Conservation (phyloP, 2,113 vertebrate genomes). For the Aleadryas rufinucha region DNA sequence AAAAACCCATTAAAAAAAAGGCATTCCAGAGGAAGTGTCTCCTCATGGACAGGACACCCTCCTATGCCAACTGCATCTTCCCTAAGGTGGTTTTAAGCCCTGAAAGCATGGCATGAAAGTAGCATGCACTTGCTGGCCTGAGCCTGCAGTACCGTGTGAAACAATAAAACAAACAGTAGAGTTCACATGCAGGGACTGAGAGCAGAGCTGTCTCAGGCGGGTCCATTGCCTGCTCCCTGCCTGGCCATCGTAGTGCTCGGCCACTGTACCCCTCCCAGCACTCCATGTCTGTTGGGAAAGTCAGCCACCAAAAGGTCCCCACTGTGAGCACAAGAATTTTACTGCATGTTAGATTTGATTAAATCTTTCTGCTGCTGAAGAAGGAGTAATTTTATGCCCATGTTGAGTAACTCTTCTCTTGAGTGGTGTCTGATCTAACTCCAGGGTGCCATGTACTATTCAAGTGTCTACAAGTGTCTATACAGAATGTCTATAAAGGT, state of each 20-base stretch:
- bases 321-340: neutral
- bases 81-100: neutral
- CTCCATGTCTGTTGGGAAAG: fast-evolving
- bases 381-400: neutral
- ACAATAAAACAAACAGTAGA: neutral
- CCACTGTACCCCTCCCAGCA: neutral
- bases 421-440: neutral
- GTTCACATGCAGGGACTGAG: neutral
- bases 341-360: neutral
- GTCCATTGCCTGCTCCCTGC: neutral
- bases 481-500: neutral
- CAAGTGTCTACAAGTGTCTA: neutral
- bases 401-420: neutral
- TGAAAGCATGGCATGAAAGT: neutral
- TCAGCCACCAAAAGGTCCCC: neutral
- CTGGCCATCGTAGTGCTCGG: neutral
- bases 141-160: neutral
- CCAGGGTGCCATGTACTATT: neutral
- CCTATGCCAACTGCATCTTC: neutral
- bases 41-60: neutral
- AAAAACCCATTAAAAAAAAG: fast-evolving
- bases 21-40: neutral
- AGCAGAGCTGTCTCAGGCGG: neutral
- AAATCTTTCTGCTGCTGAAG: neutral
- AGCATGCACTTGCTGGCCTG: neutral